Evolutionary conservation across 2,888 invertebrate genomes (phyloP), one percentile per base, ranked within the genome.

Genomic region (Strigamia crassipes): DNA sequence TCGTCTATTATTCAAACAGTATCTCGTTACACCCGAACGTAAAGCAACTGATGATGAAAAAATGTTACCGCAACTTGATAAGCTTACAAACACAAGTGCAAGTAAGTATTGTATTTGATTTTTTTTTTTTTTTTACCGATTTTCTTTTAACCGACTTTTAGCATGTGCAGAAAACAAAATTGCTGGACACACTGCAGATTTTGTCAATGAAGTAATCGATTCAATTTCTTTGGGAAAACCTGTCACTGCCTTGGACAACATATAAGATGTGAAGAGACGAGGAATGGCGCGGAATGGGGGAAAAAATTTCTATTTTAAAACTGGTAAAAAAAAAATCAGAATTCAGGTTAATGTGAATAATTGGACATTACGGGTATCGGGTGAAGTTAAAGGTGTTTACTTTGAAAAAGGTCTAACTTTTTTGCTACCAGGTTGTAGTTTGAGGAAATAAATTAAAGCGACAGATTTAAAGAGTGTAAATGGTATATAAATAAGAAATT

Each of bases 141-240:
- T 80, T 23, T 27, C 13, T 21, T 51, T 23, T 27, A 10, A 46
- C 31, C 31, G 18, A 46, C 1, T 80, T 21, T 13, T 23, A 80
- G 51, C 41, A 21, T 80, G 18, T 86, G 82, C 91, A 94, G 96
- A 93, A 89, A 89, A 93, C 81, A 93, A 92, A 90, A 94, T 97
- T 87, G 97, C 96, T 80, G 97, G 96, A 81, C 92, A 93, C 86
- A 94, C 96, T 79, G 96, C 97, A 13, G 97, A 97, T 86, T 97
- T 94, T 88, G 97, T 98, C 61, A 97, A 97, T 88, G 93, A 92
- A 89, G 93, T 97, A 83, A 89, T 97, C 88, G 95, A 96, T 83
- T 95, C 94, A 87, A 93, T 96, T 82, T 94, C 92, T 88, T 89
- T 91, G 83, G 96, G 96, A 42, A 92, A 93, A 86, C 91, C 92